Evolutionary conservation across 92 coral and sea anemone genomes (phyloP).

Genomic region (Epizoanthus ramosus): DNA sequence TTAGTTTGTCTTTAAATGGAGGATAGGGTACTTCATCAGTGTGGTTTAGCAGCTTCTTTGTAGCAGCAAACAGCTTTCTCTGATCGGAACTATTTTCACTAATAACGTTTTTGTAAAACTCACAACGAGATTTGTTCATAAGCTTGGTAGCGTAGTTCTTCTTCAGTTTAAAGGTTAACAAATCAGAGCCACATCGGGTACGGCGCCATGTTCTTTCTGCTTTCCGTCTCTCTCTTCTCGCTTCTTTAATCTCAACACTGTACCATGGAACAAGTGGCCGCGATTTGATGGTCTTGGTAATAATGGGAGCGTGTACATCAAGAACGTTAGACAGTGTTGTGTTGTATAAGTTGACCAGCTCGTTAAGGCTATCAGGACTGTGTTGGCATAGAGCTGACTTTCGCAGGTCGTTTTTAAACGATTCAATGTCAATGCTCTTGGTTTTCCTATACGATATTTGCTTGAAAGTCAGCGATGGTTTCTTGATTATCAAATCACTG

Average conservation of each 20-base stretch:
- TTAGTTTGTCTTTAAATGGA: constrained; percentile 18
- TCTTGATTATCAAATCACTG: constrained; percentile 45
- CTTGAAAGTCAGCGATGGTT: constrained; percentile 27
- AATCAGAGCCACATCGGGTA: constrained; percentile 33
- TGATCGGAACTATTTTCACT: background rate
- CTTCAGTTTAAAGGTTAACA: constrained; percentile 3
- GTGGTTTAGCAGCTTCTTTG: constrained; percentile 38
- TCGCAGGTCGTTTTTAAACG: constrained; percentile 27
- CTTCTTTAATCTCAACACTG: constrained; percentile 19
- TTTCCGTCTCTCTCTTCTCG: constrained; percentile 18
- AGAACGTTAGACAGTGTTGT: constrained; percentile 24
- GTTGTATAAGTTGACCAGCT: constrained; percentile 42
- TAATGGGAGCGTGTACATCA: constrained; percentile 40
- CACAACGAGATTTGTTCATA: constrained; percentile 7
- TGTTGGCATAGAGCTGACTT: constrained; percentile 45
- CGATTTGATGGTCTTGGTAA: constrained; percentile 33
- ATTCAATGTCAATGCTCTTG: background rate
- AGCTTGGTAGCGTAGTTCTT: constrained; percentile 12
- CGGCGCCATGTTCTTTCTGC: constrained; percentile 32
- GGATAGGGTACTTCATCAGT: constrained; percentile 22
- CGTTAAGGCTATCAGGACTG: constrained; percentile 27
- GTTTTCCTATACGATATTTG: constrained; percentile 37
- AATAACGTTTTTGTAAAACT: background rate
- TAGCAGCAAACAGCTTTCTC: background rate
- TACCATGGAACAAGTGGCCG: constrained; percentile 53